Base-by-base conservation (phyloP, 2,888 invertebrate species). In the Phalangium opilio region DNA sequence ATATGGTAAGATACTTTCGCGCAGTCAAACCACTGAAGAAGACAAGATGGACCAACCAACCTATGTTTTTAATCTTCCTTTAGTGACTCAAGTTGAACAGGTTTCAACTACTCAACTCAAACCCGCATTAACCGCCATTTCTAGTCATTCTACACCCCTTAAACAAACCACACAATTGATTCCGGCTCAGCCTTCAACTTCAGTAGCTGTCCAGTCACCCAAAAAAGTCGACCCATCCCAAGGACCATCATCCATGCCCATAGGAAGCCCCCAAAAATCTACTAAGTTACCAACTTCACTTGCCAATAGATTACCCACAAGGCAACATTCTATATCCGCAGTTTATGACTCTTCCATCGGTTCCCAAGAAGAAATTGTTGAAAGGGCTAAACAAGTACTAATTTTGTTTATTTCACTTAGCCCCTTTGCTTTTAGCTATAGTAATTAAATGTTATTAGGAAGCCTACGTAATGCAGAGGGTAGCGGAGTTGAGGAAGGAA, bases 401-500 rank as follows among this genome's bases (percentile, higher is more conserved):
- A 53, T 39, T 20, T 1, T 20, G 20, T 20, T 38, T 21, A 19
- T 40, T 14, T 27, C 8, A 7, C n/a, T n/a, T n/a, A n/a, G n/a
- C n/a, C n/a, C n/a, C 8, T 27, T 27, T 27, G 27, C 8, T 27
- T 27, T 27, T 15, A 36, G 17, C 7, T 10, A 14, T 36, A 36
- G 38, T 36, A 5, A 8, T 36, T 36, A 27, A 27, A 27, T 27
- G 14, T 17, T 36, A 45, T 19, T 40, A 52, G 75, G 91, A 96
- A 72, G 95, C 93, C 32, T 81, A 83, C 67, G 90, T 95, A 53
- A 81, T 95, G 74, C 82, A 85, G 62, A 76, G 91, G 65, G 83
- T 95, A 63, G 76, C 80, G 20, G 91, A 91, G 69, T 71, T 96
- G 59, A 83, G 93, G 64, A 81, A 86, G 62, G 85, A 90, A 64